Evolutionary conservation across 2,797 vertebrate species (phyloP), one percentile per base, ranked within the genome.

Genomic region (Peromyscus nudipes): DNA sequence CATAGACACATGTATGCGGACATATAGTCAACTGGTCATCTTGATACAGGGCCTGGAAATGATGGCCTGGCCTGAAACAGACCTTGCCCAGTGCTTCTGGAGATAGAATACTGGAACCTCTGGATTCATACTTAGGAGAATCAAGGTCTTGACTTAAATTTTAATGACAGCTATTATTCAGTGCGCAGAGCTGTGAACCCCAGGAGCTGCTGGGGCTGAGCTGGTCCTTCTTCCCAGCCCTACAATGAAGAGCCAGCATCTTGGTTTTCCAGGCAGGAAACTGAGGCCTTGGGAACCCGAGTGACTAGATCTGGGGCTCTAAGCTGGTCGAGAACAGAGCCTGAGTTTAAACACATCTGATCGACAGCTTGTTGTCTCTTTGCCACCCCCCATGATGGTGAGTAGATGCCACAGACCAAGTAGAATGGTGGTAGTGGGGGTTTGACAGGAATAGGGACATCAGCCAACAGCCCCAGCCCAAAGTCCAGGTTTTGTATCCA

Each of bases 121-220:
- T 43, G 76, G 31, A 69, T 80, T 84, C 55, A 75, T 37, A 37
- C n/a, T 83, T 73, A n/a, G 71, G 52, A 94, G n/a, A 52, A 62
- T 60, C 52, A 71, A 67, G 17, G 62, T 89, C 83, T 52, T 90
- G n/a, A 57, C 40, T 85, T 55, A 94, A 92, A n/a, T 34, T 71
- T 81, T 79, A 23, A 75, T 94, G 76, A 92, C 67, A 76, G 89
- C 37, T 9, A 46, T 82, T 65, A 71, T 65, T 92, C 57, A 75
- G 21, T 55, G 34, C 52, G 27, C 16, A 75, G 81, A 93, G 37
- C 34, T 60, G 1, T 55, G 27, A 75, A 95, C 55, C 19, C 67
- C 62, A 57, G 17, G 6, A 82, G 67, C 37, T 75, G 2, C 7
- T 6, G 2, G 27, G 80, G 60, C 69, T 25, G 3, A 5, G 40